These are phyloP conservation scores for Paramisgurnus dabryanus DNA, from an alignment of 2,113 vertebrate genomes.

Conservation along the genomic window DNA sequence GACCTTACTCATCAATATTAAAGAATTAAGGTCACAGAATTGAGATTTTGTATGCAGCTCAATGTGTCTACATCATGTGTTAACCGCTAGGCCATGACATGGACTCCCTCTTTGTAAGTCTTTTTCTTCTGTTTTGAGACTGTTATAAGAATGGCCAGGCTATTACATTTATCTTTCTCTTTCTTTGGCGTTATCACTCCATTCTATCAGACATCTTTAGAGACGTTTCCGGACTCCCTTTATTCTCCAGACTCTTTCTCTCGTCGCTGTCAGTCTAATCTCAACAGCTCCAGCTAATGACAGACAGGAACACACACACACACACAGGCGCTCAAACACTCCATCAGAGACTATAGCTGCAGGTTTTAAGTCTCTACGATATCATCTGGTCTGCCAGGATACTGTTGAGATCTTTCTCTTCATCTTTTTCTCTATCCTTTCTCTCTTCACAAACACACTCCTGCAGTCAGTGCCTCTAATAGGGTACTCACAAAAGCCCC, in stretches of 20 bases:
- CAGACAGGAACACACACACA: slow-evolving; percentile 36
- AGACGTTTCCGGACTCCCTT: slow-evolving; percentile 5
- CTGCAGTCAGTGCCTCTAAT: background rate
- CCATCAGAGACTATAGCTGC: slow-evolving; percentile 25
- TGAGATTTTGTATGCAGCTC: too few species aligned
- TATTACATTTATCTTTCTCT: slow-evolving; percentile 20
- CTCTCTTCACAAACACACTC: slow-evolving; percentile 1
- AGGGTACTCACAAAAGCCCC: background rate
- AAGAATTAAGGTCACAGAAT: too few species aligned
- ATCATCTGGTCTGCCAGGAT: slow-evolving; percentile 29
- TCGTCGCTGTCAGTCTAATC: slow-evolving; percentile 34
- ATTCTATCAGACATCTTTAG: slow-evolving; percentile 32
- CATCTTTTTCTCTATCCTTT: background rate
- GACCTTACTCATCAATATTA: too few species aligned
- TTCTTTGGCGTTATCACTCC: slow-evolving; percentile 19
- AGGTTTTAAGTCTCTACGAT: slow-evolving; percentile 15
- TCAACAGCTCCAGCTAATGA: slow-evolving; percentile 7
- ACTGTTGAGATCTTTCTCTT: slow-evolving; percentile 18
- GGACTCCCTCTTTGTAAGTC: slow-evolving; percentile 9
- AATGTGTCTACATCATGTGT: background rate
- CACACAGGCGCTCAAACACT: slow-evolving; percentile 31
- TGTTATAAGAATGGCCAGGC: slow-evolving; percentile 28
- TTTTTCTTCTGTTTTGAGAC: slow-evolving; percentile 14
- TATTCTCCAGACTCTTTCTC: background rate
- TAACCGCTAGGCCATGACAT: background rate